phyloP scores from a whole-genome alignment of 2,888 invertebrate species.

The Dorcus hopei region DNA sequence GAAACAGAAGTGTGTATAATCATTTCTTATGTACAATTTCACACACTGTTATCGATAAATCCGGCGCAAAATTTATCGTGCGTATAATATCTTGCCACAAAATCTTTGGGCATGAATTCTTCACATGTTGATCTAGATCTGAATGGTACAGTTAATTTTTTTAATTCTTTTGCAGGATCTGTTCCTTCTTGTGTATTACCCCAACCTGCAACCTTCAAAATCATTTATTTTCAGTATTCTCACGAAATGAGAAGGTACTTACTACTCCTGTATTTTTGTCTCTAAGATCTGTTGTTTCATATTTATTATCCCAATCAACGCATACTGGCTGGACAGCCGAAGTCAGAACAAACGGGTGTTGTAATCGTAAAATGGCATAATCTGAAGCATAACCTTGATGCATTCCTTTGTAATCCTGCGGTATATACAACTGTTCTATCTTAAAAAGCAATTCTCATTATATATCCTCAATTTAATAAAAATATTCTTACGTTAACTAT shows the following conservation, averaged over 20 bases:
- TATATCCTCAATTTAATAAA: neutral
- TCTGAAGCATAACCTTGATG: conserved; percentile 34
- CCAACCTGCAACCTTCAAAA: conserved; percentile 37
- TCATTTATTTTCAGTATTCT: neutral
- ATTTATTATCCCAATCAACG: conserved; percentile 29
- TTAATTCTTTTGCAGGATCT: conserved; percentile 29
- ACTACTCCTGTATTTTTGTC: conserved; percentile 27
- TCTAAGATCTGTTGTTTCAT: conserved; percentile 14
- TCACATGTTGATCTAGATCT: conserved; percentile 14
- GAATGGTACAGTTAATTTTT: conserved; percentile 23
- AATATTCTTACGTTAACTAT: conserved; percentile 3
- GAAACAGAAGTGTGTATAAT: neutral
- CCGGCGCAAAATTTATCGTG: conserved; percentile 29
- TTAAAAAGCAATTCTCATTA: conserved; percentile 11
- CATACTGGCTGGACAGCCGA: conserved; percentile 44
- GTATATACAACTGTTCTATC: conserved; percentile 28
- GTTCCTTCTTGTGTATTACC: conserved; percentile 32
- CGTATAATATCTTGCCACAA: conserved; percentile 12
- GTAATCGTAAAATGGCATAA: conserved; percentile 40
- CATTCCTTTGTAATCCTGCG: conserved; percentile 30
- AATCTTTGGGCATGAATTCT: conserved; percentile 18
- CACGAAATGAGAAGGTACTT: conserved; percentile 11
- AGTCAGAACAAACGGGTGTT: conserved; percentile 33
- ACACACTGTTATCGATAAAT: conserved; percentile 19
- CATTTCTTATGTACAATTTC: neutral